These are phyloP conservation scores for Drosophila kurseongensis DNA, from an alignment of 1,140 invertebrate species.

Conservation along the genomic window DNA sequence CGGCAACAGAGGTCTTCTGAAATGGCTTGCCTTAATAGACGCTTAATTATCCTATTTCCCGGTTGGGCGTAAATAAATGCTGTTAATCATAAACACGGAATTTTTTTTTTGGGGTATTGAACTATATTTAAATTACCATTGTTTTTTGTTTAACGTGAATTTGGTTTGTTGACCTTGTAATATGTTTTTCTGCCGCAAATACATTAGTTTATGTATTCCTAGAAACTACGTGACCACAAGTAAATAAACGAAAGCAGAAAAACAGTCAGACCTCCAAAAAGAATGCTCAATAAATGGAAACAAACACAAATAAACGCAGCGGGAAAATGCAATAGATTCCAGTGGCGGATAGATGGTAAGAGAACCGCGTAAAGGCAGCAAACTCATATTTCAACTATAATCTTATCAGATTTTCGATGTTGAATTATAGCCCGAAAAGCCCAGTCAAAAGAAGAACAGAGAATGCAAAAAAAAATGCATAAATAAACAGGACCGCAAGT, in stretches of 20 bases:
- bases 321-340: constrained; percentile 8
- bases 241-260: constrained; percentile 12
- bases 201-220: constrained; percentile 23
- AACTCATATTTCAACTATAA: constrained; percentile 74
- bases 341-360: background rate
- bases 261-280: background rate
- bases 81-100: too few species aligned
- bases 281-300: background rate
- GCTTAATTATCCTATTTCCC: constrained; percentile 7
- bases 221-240: constrained; percentile 46
- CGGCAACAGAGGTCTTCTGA: constrained; percentile 7
- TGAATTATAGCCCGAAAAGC: constrained; percentile 61
- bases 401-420: constrained; percentile 75
- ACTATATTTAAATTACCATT: too few species aligned
- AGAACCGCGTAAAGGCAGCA: constrained; percentile 10
- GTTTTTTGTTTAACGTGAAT: too few species aligned
- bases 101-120: too few species aligned
- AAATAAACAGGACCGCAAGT: background rate
- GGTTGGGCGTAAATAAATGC: background rate
- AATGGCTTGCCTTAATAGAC: constrained; percentile 11
- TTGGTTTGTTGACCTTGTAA: constrained; percentile 5
- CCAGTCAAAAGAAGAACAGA: background rate
- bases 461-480: constrained; percentile 55
- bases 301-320: constrained; percentile 1
- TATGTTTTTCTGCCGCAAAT: background rate